phyloP scores from a whole-genome alignment of 1,140 invertebrate species.

The Propsilocerus akamusi region DNA sequence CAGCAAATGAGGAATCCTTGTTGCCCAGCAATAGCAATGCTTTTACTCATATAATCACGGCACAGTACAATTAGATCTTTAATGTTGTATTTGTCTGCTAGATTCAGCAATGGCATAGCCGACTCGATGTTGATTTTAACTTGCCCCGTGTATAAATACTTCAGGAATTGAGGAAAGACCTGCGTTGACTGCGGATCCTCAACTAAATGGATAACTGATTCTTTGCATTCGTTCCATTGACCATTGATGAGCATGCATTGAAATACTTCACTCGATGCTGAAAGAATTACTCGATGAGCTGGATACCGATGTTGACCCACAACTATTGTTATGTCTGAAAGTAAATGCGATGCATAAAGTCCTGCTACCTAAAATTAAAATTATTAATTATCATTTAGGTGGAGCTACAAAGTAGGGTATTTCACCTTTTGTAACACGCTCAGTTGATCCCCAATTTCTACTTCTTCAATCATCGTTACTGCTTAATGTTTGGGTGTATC shows the following conservation, averaged over 20 bases:
- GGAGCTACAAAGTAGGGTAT: too few relatives aligned
- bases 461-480: background rate
- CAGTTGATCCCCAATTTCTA: background rate
- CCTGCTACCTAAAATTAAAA: constrained; percentile 66
- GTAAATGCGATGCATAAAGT: constrained; percentile 60
- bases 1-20: constrained; percentile 70
- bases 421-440: background rate
- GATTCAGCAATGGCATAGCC: constrained; percentile 65
- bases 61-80: constrained; percentile 71
- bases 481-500: too few relatives aligned
- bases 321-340: constrained; percentile 71
- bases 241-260: constrained; percentile 91
- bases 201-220: constrained; percentile 61
- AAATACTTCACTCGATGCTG: constrained; percentile 89
- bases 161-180: constrained; percentile 77
- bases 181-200: constrained; percentile 67
- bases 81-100: constrained; percentile 91
- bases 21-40: constrained; percentile 64
- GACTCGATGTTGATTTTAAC: constrained; percentile 65
- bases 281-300: constrained; percentile 79
- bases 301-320: constrained; percentile 66
- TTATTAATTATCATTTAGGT: too few relatives aligned
- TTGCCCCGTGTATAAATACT: constrained; percentile 85
- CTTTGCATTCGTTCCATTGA: constrained; percentile 78
- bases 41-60: constrained; percentile 70